These are phyloP conservation scores for Daphoenositta chrysoptera DNA, from an alignment of 2,113 vertebrate genomes.

Conservation along the genomic window DNA sequence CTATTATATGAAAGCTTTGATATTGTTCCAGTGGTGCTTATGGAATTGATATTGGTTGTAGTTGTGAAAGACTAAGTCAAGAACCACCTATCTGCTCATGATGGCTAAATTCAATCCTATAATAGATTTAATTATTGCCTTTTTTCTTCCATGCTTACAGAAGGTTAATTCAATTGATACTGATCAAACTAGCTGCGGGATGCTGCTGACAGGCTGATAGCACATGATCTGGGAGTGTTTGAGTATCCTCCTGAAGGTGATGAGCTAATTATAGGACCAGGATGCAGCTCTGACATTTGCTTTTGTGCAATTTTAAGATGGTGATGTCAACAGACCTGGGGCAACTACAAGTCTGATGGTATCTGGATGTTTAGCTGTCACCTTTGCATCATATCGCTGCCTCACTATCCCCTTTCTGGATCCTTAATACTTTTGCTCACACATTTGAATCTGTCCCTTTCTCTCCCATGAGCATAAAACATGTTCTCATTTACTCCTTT, in stretches of 20 bases:
- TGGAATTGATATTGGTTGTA: neutral
- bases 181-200: neutral
- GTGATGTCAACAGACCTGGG: rapidly evolving
- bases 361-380: neutral
- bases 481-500: neutral
- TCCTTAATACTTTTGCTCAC: neutral
- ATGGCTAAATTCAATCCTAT: neutral
- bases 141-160: neutral
- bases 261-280: neutral
- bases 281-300: neutral
- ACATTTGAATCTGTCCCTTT: neutral
- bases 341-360: neutral
- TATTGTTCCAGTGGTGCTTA: neutral
- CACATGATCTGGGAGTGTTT: neutral
- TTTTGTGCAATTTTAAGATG: neutral
- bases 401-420: neutral
- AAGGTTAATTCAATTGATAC: neutral
- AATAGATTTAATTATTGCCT: neutral
- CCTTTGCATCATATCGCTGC: neutral
- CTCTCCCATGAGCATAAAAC: neutral
- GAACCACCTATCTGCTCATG: neutral
- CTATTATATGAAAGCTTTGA: neutral
- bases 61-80: neutral
- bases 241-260: neutral
- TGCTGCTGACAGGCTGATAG: neutral